Conservation (phyloP, 2,888 invertebrate genomes). For the Lasioglossum oenotherae region DNA sequence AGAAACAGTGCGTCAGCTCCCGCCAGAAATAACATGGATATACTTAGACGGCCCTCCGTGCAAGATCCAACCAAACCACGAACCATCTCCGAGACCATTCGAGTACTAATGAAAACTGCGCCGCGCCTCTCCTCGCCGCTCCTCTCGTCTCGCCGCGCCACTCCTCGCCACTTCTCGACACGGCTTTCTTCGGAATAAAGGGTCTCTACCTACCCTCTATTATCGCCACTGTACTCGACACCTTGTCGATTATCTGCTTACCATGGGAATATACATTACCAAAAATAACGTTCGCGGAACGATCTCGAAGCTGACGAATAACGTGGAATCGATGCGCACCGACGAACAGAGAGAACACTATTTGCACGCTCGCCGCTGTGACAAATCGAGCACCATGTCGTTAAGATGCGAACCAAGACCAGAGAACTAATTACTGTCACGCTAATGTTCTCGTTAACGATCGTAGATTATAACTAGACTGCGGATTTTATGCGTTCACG, state of each 20-base stretch:
- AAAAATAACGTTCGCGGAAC: background rate
- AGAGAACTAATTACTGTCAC: constrained; percentile 68
- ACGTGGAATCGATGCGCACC: background rate
- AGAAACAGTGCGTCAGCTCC: constrained; percentile 83
- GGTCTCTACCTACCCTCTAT: background rate
- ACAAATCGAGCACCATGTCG: constrained; percentile 53
- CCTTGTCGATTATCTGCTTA: constrained; percentile 1
- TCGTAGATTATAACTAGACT: background rate
- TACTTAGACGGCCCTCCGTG: constrained; percentile 83
- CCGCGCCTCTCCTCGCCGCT: constrained; percentile 40
- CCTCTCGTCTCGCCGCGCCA: background rate
- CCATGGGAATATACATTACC: background rate
- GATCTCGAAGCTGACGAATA: background rate
- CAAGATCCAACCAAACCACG: constrained; percentile 77
- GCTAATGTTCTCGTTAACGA: constrained; percentile 74
- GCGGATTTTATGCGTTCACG: no score
- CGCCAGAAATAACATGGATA: constrained; percentile 84
- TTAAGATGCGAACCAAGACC: constrained; percentile 30
- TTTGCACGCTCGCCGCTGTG: constrained; percentile 34
- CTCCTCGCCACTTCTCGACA: background rate
- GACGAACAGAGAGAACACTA: background rate
- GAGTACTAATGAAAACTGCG: constrained; percentile 78
- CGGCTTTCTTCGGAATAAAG: constrained; percentile 17
- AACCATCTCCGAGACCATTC: constrained; percentile 65
- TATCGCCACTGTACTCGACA: background rate